Evolutionary conservation across 2,113 vertebrate genomes (phyloP), one percentile per base, ranked within the genome.

Genomic region (Bubo blakistoni): DNA sequence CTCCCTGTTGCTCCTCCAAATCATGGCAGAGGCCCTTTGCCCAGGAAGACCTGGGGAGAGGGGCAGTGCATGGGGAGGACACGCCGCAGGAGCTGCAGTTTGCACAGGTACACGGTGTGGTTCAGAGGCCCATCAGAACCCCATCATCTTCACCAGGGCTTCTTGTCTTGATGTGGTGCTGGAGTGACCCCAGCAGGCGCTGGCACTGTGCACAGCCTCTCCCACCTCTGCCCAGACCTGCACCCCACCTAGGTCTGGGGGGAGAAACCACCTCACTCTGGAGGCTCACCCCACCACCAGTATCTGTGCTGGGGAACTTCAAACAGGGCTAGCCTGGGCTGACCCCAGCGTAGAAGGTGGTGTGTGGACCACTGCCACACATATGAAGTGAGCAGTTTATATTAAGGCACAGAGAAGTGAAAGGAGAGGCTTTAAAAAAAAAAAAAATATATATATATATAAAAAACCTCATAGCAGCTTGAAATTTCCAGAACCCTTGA

Each of bases 251-350:
- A 67, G 30, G 81, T 25, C 25, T 46, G 27, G 14, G 49, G 20
- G 10, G 6, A 71, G 38, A 82, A 67, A 32, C 66, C 29, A 9
- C 42, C 76, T 89, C 20, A 17, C 62, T 86, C 85, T 57, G n/a
- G 46, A 80, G 62, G 82, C 63, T 73, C 38, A 46, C 11, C 26
- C 36, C 65, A 66, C 73, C 12, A 3, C 73, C 77, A 90, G 66
- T 40, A 54, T 65, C 54, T 7, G 4, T 17, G 36, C 49, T 81
- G 67, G 46, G 57, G 16, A 70, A 70, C 92, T 88, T 69, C 69
- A 90, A 90, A 96, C 77, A 78, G 20, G 24, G 54, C 14, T 65
- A 73, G 40, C 90, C 94, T 87, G 46, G 62, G 52, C 79, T 95
- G 78, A 95, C 62, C 61, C 81, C 2, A 2, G 27, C 15, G 38